Evolutionary conservation across 2,113 vertebrate species (phyloP).

Genomic region (Bubo blakistoni): DNA sequence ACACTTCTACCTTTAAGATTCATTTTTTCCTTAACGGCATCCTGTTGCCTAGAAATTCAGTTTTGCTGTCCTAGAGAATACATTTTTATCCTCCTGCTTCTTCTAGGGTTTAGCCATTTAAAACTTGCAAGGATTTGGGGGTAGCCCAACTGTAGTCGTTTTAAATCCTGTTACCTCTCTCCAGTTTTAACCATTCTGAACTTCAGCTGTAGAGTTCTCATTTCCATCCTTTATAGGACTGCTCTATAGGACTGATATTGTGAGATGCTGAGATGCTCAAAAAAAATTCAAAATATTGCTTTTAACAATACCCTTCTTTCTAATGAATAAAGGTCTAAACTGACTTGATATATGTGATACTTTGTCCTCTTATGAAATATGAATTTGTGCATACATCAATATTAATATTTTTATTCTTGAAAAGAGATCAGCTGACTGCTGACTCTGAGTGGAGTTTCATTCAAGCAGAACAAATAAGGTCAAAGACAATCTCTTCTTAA

Average conservation of each 20-base stretch:
- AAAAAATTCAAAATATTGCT: not conserved
- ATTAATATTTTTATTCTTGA: not conserved
- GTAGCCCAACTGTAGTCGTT: not conserved
- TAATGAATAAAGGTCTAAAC: not conserved
- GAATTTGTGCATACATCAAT: not conserved
- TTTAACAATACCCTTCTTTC: not conserved
- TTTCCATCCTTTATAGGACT: not conserved
- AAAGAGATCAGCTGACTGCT: constrained; percentile 10
- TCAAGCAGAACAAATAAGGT: constrained; percentile 57
- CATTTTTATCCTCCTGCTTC: not conserved
- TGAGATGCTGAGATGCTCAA: not conserved
- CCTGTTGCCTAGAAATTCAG: not conserved
- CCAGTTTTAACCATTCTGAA: not conserved
- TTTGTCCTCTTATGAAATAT: not conserved
- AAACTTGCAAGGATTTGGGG: not conserved
- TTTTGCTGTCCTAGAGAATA: not conserved
- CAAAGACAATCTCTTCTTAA: constrained; percentile 64
- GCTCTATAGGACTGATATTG: not conserved
- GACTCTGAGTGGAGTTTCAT: not conserved
- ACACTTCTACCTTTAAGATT: not conserved
- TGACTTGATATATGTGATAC: not conserved
- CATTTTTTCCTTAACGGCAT: not conserved
- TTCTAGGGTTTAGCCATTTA: not conserved
- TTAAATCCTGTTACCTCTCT: not conserved
- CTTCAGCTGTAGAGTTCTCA: not conserved